Percentiles rank a stretch among this genome's conserved stretches.
Conservation (phyloP, 1,140 invertebrate species). For the Tribolium madens region DNA sequence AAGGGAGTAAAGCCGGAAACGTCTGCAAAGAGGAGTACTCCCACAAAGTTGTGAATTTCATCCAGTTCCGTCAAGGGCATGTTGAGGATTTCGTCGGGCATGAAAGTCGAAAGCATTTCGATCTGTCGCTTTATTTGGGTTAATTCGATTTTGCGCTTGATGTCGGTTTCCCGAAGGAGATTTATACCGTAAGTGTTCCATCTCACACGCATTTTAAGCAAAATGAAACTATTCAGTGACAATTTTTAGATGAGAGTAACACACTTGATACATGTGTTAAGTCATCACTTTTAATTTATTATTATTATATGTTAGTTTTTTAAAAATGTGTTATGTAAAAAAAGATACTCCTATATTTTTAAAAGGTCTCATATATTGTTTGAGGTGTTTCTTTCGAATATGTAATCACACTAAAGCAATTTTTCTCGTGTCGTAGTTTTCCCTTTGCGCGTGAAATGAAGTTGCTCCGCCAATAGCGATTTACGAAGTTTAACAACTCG, state of each 20-base stretch:
- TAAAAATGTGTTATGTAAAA: too few relatives aligned
- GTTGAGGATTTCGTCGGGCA: conserved; percentile 49
- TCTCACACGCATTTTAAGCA: conserved; percentile 20
- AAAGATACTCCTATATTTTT: too few relatives aligned
- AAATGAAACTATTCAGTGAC: neutral
- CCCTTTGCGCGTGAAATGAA: too few relatives aligned
- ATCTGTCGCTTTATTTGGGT: conserved; percentile 47
- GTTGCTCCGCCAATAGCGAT: too few relatives aligned
- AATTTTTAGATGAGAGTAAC: too few relatives aligned
- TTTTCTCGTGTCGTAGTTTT: too few relatives aligned
- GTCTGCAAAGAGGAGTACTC: conserved; percentile 71
- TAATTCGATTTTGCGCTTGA: conserved; percentile 44
- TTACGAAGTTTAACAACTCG: neutral
- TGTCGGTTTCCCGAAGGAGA: conserved; percentile 39
- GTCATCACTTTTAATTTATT: too few relatives aligned
- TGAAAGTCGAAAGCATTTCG: conserved; percentile 45
- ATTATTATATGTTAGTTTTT: too few relatives aligned
- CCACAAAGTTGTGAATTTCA: conserved; percentile 13
- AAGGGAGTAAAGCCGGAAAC: conserved; percentile 74
- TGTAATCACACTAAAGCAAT: too few relatives aligned
- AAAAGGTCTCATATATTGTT: too few relatives aligned
- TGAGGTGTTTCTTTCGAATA: too few relatives aligned
- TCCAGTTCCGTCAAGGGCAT: conserved; percentile 14
- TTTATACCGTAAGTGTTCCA: conserved; percentile 23
- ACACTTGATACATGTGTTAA: too few relatives aligned